Evolutionary conservation across 2,888 invertebrate genomes (phyloP).

Genomic region (Coecobrya sp.): DNA sequence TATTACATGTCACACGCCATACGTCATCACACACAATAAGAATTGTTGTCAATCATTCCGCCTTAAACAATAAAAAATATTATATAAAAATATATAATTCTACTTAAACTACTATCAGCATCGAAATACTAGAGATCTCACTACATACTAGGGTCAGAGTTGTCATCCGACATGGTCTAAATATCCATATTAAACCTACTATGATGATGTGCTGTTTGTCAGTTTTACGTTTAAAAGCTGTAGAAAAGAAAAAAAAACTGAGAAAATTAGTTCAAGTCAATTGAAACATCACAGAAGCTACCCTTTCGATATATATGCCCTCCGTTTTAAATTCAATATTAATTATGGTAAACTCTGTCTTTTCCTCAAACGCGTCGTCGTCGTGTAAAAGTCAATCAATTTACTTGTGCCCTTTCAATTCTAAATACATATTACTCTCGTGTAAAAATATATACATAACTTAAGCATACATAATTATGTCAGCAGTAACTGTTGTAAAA

Average conservation of each 20-base stretch:
- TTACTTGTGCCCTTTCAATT: too few relatives aligned
- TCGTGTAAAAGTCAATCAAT: too few relatives aligned
- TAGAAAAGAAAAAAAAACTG: neutral
- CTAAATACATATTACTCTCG: too few relatives aligned
- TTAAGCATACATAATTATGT: too few relatives aligned
- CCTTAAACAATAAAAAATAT: conserved; percentile 40
- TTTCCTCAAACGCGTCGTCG: too few relatives aligned
- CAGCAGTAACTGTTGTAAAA: too few relatives aligned
- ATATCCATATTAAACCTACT: neutral
- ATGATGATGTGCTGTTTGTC: neutral
- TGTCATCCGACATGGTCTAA: neutral
- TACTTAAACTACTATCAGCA: neutral
- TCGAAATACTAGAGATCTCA: neutral
- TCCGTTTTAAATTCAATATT: neutral
- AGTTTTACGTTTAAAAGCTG: neutral
- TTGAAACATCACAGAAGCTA: neutral
- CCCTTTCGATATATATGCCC: neutral
- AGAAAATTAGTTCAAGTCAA: neutral
- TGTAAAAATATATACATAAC: too few relatives aligned
- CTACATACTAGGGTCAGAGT: neutral
- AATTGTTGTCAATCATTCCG: conserved; percentile 60
- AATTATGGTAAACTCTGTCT: too few relatives aligned
- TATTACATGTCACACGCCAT: neutral
- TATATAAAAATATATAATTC: neutral
- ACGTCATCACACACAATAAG: conserved; percentile 31